Base-by-base conservation (phyloP, 30 jellyfish, hydroid and myxozoan species). In the Nemopilema nomurai region DNA sequence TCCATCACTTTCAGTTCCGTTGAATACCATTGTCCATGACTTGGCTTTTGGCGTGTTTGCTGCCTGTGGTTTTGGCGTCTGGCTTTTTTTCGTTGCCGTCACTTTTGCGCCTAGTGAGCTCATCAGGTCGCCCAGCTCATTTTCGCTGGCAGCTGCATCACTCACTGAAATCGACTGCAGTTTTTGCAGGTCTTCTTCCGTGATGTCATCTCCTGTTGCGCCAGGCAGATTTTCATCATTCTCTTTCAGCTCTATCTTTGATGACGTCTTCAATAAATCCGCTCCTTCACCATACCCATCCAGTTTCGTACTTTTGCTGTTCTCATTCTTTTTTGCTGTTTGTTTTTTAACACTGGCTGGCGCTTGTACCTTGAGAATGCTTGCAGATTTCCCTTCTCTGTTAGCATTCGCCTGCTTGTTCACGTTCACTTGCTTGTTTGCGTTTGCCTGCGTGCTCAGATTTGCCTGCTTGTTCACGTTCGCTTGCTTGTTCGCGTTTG, bases 11-110 rank as follows among this genome's bases (percentile, higher is more conserved):
- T 86, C 96, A 18, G 90, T 86, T 26, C 93, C 96, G 52, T 86
- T 83, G 84, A 80, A 76, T 28, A 84, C 88, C 95, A 79, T 90
- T 28, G 97, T 90, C 97, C 97, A 90, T 23, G 97, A 90, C 74
- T 90, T 90, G 4, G 93, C 92, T 27, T 85, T 76, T 1, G 80
- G 77, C 65, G 80, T 30, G 27, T 65, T 70, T 28, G 33, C 67
- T 19, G 67, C 72, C 72, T 63, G 71, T 64, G 75, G 64, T 16
- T 50, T 62, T 27, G 90, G 79, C 53, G 62, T 27, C 20, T 65
- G 63, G 71, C 88, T 85, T 77, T 91, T 85, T 87, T 75, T 85
- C 20, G 93, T 62, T 50, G 18, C 95, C 20, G 76, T 30, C 66
- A 1, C 13, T 53, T 79, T 87, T 18, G 82, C 75, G 21, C 88